Evolutionary conservation across 2,888 invertebrate species (phyloP).

Genomic region (Hylaea fasciaria): DNA sequence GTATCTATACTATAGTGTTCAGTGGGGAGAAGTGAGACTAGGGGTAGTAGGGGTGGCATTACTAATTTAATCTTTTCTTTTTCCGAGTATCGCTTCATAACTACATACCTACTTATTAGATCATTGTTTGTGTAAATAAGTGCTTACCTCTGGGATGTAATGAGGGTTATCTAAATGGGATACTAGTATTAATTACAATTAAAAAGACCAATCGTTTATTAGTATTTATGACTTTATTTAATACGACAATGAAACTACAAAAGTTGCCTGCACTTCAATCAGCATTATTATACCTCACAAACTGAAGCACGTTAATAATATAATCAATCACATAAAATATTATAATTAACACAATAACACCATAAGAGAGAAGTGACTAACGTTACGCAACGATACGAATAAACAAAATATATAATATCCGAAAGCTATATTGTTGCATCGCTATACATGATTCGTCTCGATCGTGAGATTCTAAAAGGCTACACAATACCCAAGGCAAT

Average conservation of each 20-base stretch:
- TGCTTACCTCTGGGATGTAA: too few species aligned
- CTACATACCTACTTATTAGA: too few species aligned
- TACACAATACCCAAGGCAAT: slow-evolving; percentile 85
- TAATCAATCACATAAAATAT: slow-evolving; percentile 72
- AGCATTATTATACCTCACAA: slow-evolving; percentile 76
- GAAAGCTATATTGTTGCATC: slow-evolving; percentile 76
- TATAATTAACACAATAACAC: slow-evolving; percentile 76
- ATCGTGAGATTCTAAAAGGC: slow-evolving; percentile 79
- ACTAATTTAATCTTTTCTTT: too few species aligned
- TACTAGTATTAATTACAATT: too few species aligned
- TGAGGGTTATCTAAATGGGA: background rate
- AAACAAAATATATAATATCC: slow-evolving; percentile 62
- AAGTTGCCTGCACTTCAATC: slow-evolving; percentile 84
- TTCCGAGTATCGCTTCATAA: too few species aligned
- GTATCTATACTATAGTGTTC: too few species aligned
- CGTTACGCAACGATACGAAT: slow-evolving; percentile 80
- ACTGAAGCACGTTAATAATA: slow-evolving; percentile 79
- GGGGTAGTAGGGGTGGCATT: too few species aligned
- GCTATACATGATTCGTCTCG: slow-evolving; percentile 81
- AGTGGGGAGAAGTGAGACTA: too few species aligned
- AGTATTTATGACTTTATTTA: slow-evolving; percentile 84
- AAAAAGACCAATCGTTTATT: slow-evolving; percentile 51
- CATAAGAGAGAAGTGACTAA: slow-evolving; percentile 77
- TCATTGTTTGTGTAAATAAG: too few species aligned
- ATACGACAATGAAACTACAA: slow-evolving; percentile 86